phyloP scores from a whole-genome alignment of 1,140 invertebrate species.

The Drosophila pseudoobscura region DNA sequence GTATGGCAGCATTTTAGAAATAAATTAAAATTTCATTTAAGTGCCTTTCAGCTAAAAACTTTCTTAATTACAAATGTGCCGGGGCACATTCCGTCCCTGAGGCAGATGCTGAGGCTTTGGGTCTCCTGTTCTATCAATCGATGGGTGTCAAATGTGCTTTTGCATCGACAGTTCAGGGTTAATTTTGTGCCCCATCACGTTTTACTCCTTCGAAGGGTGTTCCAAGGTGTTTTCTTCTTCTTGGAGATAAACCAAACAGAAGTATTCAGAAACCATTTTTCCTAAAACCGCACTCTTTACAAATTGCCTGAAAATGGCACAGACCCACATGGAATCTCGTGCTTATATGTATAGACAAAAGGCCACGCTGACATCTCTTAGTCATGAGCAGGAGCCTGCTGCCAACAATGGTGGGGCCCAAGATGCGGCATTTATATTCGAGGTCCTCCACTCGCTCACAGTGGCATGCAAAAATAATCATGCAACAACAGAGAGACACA shows the following conservation, averaged over 20 bases:
- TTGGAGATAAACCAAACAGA: background rate
- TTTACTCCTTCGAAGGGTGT: slow-evolving; percentile 18
- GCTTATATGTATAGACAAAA: slow-evolving; percentile 23
- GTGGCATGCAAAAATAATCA: slow-evolving; percentile 69
- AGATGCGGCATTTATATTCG: slow-evolving; percentile 23
- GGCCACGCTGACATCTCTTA: slow-evolving; percentile 38
- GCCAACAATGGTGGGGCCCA: slow-evolving; percentile 9
- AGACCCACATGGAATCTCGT: slow-evolving; percentile 2
- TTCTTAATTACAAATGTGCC: slow-evolving; percentile 79
- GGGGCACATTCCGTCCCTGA: slow-evolving; percentile 9
- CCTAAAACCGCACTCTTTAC: slow-evolving; percentile 6
- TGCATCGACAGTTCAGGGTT: too few species aligned
- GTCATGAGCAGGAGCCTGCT: slow-evolving; percentile 43
- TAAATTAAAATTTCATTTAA: slow-evolving; percentile 82
- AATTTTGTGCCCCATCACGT: too few species aligned
- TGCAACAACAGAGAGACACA: slow-evolving; percentile 20
- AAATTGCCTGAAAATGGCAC: slow-evolving; percentile 50
- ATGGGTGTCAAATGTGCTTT: slow-evolving; percentile 11
- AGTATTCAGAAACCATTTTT: slow-evolving; percentile 13
- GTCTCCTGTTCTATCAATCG: slow-evolving; percentile 18
- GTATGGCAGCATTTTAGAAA: slow-evolving; percentile 72
- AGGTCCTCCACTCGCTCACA: slow-evolving; percentile 28
- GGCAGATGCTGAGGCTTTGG: background rate
- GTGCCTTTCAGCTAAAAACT: slow-evolving; percentile 72
- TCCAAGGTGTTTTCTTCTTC: slow-evolving; percentile 19